These are phyloP conservation scores for Pimpla rufipes DNA, from an alignment of 2,888 invertebrate species.

Conservation along the genomic window DNA sequence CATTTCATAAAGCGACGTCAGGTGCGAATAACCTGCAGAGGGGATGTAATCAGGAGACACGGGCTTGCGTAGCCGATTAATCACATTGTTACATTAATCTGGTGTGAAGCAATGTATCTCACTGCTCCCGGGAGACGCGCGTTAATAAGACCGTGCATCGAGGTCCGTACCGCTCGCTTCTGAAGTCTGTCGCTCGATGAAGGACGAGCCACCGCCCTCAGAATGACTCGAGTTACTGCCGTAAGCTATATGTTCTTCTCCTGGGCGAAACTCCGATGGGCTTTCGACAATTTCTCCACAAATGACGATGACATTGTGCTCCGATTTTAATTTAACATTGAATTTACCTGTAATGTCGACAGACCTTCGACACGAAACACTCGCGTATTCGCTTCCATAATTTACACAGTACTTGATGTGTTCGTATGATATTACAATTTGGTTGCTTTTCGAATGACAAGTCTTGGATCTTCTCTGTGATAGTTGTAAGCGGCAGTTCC, in stretches of 20 bases:
- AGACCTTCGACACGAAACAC: neutral
- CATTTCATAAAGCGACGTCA: too few relatives aligned
- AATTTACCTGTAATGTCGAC: neutral
- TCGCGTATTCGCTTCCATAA: too few relatives aligned
- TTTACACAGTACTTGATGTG: too few relatives aligned
- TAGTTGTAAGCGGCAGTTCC: neutral
- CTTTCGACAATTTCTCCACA: constrained; percentile 2
- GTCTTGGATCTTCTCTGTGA: too few relatives aligned
- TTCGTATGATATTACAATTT: too few relatives aligned
- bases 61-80: constrained; percentile 74
- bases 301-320: too few relatives aligned
- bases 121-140: constrained; percentile 60
- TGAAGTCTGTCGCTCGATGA: constrained; percentile 24
- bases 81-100: constrained; percentile 78
- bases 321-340: neutral
- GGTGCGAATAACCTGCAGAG: neutral
- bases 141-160: constrained; percentile 59
- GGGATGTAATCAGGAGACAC: constrained; percentile 70
- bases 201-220: constrained; percentile 37
- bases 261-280: neutral
- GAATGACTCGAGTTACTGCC: constrained; percentile 2
- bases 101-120: constrained; percentile 69
- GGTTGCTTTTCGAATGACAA: too few relatives aligned
- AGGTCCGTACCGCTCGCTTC: constrained; percentile 15
- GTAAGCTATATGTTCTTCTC: constrained; percentile 8